Evolutionary conservation across 2,888 invertebrate species (phyloP).

Genomic region (Altica lythri): DNA sequence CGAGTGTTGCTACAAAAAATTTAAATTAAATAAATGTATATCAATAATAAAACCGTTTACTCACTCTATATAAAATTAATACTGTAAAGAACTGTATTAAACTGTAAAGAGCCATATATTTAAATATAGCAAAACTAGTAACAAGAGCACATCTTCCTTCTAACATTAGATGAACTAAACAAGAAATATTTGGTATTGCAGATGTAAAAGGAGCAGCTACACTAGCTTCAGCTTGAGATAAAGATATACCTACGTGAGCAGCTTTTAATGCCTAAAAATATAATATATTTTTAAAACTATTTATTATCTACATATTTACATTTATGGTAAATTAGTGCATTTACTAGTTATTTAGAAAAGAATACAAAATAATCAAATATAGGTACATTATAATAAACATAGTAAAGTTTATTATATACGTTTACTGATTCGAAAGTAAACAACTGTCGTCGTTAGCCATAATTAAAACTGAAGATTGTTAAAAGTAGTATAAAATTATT

Average conservation of each 20-base stretch:
- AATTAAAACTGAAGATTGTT: too few species aligned
- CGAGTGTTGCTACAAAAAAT: conserved; percentile 62
- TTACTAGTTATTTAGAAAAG: too few species aligned
- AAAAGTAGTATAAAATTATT: too few species aligned
- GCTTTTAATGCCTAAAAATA: conserved; percentile 73
- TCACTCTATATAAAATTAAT: conserved; percentile 75
- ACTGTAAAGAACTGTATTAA: conserved; percentile 87
- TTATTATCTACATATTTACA: too few species aligned
- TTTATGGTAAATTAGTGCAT: too few species aligned
- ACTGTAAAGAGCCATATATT: conserved; percentile 90
- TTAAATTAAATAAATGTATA: conserved; percentile 2
- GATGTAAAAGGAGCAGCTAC: conserved; percentile 92
- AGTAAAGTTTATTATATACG: too few species aligned
- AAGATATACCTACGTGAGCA: conserved; percentile 85
- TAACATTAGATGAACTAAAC: conserved; percentile 77
- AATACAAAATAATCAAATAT: too few species aligned
- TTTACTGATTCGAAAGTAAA: too few species aligned
- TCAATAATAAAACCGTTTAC: conserved; percentile 44
- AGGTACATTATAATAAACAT: too few species aligned
- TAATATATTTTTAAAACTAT: conserved; percentile 8
- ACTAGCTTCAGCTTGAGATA: conserved; percentile 86
- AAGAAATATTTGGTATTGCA: conserved; percentile 76
- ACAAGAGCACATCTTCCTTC: conserved; percentile 88
- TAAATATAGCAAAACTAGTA: conserved; percentile 88
- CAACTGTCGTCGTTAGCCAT: too few species aligned